Evolutionary conservation across 1,140 invertebrate species (phyloP).

Genomic region (Chironomus striatipennis): DNA sequence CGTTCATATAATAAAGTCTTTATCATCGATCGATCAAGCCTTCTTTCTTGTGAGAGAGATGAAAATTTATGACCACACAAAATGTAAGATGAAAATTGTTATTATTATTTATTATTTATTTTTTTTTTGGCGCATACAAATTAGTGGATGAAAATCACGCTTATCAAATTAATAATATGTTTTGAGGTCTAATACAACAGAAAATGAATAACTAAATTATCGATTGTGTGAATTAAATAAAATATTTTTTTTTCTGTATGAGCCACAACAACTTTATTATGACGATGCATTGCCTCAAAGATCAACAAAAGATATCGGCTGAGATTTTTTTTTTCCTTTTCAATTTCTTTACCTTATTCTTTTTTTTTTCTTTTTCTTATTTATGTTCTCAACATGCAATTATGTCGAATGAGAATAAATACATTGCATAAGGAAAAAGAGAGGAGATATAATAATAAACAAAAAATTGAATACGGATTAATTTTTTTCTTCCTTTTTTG

Average conservation of each 20-base stretch:
- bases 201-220: neutral
- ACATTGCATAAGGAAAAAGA: neutral
- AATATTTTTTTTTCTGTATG: too few relatives aligned
- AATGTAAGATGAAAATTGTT: neutral
- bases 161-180: slow-evolving; percentile 15
- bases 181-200: neutral
- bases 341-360: too few relatives aligned
- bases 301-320: too few relatives aligned
- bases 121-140: neutral
- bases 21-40: too few relatives aligned
- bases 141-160: slow-evolving; percentile 12
- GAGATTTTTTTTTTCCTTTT: too few relatives aligned
- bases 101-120: too few relatives aligned
- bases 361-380: neutral
- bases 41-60: neutral
- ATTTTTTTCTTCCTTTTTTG: neutral
- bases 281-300: neutral
- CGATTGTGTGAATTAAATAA: slow-evolving; percentile 12
- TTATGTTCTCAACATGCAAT: slow-evolving; percentile 13
- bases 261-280: neutral
- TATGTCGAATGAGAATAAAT: slow-evolving; percentile 13
- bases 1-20: too few relatives aligned
- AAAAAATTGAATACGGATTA: slow-evolving; percentile 9
- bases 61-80: neutral
- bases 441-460: neutral